A percentile compares a stretch with the other conserved stretches of the same genome.
Conservation (phyloP, 2,113 vertebrate genomes). For the Diadophis punctatus region DNA sequence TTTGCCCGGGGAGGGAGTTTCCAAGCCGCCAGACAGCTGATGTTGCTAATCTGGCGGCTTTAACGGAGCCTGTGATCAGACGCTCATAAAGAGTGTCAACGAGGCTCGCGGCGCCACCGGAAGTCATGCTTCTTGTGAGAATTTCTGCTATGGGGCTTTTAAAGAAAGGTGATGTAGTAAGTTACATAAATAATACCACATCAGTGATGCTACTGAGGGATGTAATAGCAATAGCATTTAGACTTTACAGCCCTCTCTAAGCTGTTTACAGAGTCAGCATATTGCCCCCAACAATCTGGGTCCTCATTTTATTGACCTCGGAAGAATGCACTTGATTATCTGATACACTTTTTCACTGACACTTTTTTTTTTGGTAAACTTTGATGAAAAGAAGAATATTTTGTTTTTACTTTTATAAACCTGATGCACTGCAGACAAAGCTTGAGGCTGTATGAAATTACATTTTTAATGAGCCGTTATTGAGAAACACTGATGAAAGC, state of each 20-base stretch:
- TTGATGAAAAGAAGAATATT: not conserved
- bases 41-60: too few relatives aligned
- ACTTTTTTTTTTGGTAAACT: not conserved
- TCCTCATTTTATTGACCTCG: too few relatives aligned
- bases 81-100: too few relatives aligned
- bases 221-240: not conserved
- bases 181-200: not conserved
- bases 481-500: not conserved
- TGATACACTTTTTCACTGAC: not conserved
- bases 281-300: too few relatives aligned
- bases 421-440: not conserved
- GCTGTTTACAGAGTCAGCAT: too few relatives aligned
- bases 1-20: too few relatives aligned
- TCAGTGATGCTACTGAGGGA: not conserved
- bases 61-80: too few relatives aligned
- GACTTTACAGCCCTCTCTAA: too few relatives aligned
- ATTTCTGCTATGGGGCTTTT: not conserved
- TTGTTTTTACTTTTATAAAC: not conserved
- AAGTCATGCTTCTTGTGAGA: not conserved
- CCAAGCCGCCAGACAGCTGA: too few relatives aligned
- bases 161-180: not conserved
- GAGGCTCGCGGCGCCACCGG: too few relatives aligned
- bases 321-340: not conserved
- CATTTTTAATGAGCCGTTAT: conserved; percentile 5
- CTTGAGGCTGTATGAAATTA: not conserved